phyloP scores from a whole-genome alignment of 1,140 invertebrate genomes.

The Atta colombica region DNA sequence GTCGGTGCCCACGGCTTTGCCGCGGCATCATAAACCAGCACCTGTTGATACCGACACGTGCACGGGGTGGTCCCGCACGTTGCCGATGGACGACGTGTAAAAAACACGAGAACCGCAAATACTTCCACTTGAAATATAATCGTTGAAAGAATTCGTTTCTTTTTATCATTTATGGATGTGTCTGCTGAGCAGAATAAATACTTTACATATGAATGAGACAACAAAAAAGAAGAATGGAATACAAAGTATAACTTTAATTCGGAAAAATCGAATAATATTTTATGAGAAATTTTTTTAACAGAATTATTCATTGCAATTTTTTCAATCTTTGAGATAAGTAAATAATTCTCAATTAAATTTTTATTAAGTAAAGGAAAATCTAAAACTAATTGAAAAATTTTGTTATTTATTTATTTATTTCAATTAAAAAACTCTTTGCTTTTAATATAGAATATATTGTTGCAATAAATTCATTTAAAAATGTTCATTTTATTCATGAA shows the following conservation, averaged over 20 bases:
- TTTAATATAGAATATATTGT: neutral
- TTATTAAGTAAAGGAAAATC: neutral
- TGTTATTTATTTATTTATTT: constrained; percentile 9
- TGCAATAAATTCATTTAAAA: neutral
- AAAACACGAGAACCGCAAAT: constrained; percentile 49
- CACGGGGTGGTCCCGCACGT: constrained; percentile 71
- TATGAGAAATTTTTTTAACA: neutral
- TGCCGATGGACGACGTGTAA: constrained; percentile 52
- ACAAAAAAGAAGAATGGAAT: neutral
- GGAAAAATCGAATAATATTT: neutral
- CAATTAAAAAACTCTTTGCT: neutral
- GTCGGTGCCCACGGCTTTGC: constrained; percentile 82
- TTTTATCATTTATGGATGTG: constrained; percentile 21
- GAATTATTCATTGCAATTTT: neutral
- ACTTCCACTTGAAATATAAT: constrained; percentile 47
- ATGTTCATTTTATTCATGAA: neutral
- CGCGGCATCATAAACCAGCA: constrained; percentile 84
- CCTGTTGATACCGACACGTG: constrained; percentile 80
- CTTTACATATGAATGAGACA: neutral
- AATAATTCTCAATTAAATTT: neutral
- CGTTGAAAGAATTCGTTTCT: constrained; percentile 29
- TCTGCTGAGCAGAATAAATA: neutral
- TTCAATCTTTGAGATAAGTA: neutral
- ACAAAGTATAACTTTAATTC: neutral
- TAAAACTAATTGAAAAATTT: neutral